phyloP scores from a whole-genome alignment of 1,140 invertebrate genomes.

The Gonioctena quinquepunctata region DNA sequence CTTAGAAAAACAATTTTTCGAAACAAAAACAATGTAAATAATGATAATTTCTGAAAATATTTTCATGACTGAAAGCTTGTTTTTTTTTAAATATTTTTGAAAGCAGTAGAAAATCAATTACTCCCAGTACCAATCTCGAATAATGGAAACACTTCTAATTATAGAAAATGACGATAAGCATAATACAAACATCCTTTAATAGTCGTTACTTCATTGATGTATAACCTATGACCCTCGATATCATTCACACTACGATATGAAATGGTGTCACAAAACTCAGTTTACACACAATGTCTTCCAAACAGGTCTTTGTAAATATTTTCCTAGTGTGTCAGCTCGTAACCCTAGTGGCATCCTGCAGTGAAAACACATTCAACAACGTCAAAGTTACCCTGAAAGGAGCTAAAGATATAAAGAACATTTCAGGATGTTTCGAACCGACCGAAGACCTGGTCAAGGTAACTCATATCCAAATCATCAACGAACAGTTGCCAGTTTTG shows the following conservation, averaged over 20 bases:
- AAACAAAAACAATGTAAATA: too few species aligned
- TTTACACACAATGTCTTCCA: conserved; percentile 7
- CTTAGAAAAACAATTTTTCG: too few species aligned
- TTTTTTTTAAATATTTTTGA: too few species aligned
- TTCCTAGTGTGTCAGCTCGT: conserved; percentile 6
- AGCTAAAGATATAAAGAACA: conserved; percentile 37
- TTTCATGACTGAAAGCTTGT: too few species aligned
- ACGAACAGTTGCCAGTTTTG: conserved; percentile 45
- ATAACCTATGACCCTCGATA: conserved; percentile 18
- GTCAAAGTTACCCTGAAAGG: conserved; percentile 43
- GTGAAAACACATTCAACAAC: conserved; percentile 39
- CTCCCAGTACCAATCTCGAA: too few species aligned
- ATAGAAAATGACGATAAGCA: background rate
- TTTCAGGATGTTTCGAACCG: conserved; percentile 49
- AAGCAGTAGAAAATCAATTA: too few species aligned
- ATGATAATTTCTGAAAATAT: too few species aligned
- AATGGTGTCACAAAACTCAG: background rate
- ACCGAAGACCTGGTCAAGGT: conserved; percentile 41
- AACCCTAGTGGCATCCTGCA: conserved; percentile 21
- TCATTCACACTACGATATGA: background rate
- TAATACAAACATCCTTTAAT: background rate
- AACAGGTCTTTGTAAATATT: background rate
- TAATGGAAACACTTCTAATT: too few species aligned
- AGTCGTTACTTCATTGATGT: conserved; percentile 17
- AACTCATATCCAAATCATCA: conserved; percentile 44